These are phyloP conservation scores for Octonoba sinensis DNA, from an alignment of 2,888 invertebrate species.

Conservation along the genomic window DNA sequence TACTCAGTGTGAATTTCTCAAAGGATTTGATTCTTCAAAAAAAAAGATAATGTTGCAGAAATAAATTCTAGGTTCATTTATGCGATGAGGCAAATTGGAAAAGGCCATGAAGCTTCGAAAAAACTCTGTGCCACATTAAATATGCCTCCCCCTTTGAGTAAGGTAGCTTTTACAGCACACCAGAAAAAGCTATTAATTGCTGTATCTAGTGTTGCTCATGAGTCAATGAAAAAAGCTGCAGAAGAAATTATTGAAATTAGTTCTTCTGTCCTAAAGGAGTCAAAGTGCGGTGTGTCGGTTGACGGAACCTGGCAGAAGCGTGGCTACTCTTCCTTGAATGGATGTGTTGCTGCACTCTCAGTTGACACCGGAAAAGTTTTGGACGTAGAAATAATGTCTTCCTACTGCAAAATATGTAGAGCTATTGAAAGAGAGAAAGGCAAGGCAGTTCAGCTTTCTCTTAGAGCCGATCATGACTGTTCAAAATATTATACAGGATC, in stretches of 20 bases:
- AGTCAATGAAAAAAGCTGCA: neutral
- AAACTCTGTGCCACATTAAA: conserved; percentile 3
- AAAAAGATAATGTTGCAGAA: neutral
- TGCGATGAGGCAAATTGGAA: conserved; percentile 10
- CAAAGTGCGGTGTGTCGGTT: neutral
- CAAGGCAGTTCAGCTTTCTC: no score
- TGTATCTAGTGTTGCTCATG: neutral
- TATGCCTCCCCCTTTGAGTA: conserved; percentile 1
- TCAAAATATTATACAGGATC: neutral
- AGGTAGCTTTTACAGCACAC: neutral
- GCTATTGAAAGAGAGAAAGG: neutral
- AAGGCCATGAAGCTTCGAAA: conserved; percentile 5
- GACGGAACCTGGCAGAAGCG: neutral
- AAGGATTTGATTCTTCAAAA: neutral
- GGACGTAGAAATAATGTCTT: conserved; percentile 5
- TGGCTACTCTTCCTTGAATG: conserved; percentile 2
- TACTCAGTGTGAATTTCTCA: neutral
- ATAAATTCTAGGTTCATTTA: neutral
- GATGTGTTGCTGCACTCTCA: conserved; percentile 7
- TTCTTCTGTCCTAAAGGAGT: neutral
- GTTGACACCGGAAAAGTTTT: conserved; percentile 8
- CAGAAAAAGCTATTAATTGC: neutral
- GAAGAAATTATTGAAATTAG: neutral
- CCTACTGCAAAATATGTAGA: neutral
- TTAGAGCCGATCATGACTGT: conserved; percentile 2